Conservation (phyloP, 2,113 vertebrate species). For the Notarius quadriscutis region DNA sequence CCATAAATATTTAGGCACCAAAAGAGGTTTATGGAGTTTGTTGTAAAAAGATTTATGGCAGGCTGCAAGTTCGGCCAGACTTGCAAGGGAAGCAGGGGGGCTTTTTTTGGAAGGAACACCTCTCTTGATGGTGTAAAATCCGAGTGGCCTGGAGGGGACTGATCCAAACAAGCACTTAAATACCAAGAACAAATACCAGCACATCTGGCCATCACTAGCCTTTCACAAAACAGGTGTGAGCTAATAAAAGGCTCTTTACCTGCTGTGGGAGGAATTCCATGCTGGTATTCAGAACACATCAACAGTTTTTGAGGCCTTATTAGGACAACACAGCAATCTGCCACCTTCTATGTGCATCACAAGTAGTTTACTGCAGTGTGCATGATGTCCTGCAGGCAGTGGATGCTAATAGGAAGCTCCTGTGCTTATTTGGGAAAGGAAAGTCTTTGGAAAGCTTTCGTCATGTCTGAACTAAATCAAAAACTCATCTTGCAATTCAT, state of each 20-base stretch:
- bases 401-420: background rate
- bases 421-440: conserved; percentile 29
- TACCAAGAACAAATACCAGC: conserved; percentile 64
- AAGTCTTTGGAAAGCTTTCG: conserved; percentile 1
- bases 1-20: conserved; percentile 80
- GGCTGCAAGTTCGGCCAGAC: conserved; percentile 65
- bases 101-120: conserved; percentile 41
- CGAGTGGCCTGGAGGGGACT: conserved; percentile 50
- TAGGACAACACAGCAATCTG: conserved; percentile 52
- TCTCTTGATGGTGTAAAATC: conserved; percentile 39
- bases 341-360: conserved; percentile 25
- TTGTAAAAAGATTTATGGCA: conserved; percentile 79
- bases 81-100: conserved; percentile 25
- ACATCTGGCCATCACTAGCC: conserved; percentile 60
- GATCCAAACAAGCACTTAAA: conserved; percentile 73
- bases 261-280: conserved; percentile 42
- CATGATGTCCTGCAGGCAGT: conserved; percentile 4
- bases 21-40: conserved; percentile 78
- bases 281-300: conserved; percentile 52
- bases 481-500: background rate
- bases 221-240: conserved; percentile 70
- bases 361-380: conserved; percentile 12
- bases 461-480: background rate
- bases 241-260: conserved; percentile 46
- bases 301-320: conserved; percentile 63